Base-by-base conservation (phyloP, 2,113 vertebrate species). In the Perccottus glenii region DNA sequence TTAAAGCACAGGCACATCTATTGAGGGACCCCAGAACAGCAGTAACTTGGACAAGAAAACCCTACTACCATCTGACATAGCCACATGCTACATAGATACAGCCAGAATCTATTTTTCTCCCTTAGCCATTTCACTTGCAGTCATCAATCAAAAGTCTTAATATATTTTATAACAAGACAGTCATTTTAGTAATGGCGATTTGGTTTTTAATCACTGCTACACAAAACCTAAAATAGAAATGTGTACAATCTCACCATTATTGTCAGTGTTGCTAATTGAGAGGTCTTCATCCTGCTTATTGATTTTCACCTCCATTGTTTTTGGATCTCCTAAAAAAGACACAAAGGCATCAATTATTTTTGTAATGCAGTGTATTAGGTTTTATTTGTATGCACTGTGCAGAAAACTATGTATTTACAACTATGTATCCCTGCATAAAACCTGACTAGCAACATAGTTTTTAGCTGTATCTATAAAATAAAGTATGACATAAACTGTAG, bases 281-380 rank as follows among this genome's bases (percentile, higher is more conserved):
- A 92, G 94, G 66, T 99, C 96, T 77, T 92, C 88, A 68, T 93
- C 92, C 81, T 96, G 94, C 60, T 95, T 94, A 65, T 99, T 94
- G 75, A 94, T 94, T 90, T 98, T 96, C 87, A 95, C 96, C 92
- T 99, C 96, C 97, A 99, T 99, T 88, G 91, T 92, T 80, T 90
- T 5, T 27, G 19, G 19, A 27, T 27, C 38, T 40, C 38, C 8
- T 40, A 40, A 40, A 40, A 38, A 52, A 48, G 42, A 46, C 44
- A 46, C 44, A 46, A 40, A 40, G 8, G 8, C 38, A 40, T 40
- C 5, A 40, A 40, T 4, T 3, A 2, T 40, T 2, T 40, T 40
- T 40, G 5, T 40, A 40, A 40, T 40, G 38, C 8, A 40, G 8
- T 8, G 8, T 40, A 6, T 6, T 40, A 3, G 5, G 8, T 40